Percentiles rank a stretch among this genome's conserved stretches.
These are phyloP conservation scores for Arvicanthis niloticus DNA, from an alignment of 2,113 vertebrate species.

Conservation along the genomic window DNA sequence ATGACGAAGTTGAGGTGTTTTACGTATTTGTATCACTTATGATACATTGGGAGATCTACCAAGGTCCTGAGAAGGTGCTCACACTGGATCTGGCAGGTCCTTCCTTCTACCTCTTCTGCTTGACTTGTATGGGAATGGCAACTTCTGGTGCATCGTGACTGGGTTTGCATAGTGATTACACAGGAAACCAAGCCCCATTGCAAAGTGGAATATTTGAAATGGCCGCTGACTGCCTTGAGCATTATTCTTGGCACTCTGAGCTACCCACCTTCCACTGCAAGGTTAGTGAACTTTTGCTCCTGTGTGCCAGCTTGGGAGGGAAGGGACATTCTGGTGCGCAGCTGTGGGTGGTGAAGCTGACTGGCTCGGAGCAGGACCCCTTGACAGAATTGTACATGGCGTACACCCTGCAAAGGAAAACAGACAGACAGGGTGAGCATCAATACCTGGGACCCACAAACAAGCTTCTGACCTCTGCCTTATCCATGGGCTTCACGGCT, in stretches of 20 bases:
- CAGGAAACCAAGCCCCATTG: not conserved
- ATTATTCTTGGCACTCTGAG: fast-evolving
- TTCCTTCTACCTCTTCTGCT: not conserved
- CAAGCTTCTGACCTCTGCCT: not conserved
- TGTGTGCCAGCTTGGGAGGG: constrained; percentile 94
- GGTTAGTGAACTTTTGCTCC: constrained; percentile 95
- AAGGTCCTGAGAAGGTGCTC: not conserved
- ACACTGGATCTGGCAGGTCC: not conserved
- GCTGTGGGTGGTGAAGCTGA: constrained; percentile 96
- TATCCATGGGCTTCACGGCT: fast-evolving
- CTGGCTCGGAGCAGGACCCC: constrained; percentile 94
- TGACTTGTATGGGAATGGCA: not conserved
- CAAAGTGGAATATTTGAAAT: not conserved
- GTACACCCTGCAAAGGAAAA: constrained; percentile 89
- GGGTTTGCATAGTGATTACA: not conserved
- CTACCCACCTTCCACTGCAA: constrained; percentile 97
- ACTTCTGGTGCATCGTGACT: not conserved
- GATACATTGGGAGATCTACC: not conserved
- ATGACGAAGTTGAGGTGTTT: not conserved
- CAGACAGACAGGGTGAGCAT: not conserved
- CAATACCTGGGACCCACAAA: not conserved
- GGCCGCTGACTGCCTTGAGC: not conserved
- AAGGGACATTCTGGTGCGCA: constrained; percentile 94
- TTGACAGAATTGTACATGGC: constrained; percentile 94
- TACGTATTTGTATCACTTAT: not conserved